These are phyloP conservation scores for Colinus virginianus DNA, from an alignment of 2,113 vertebrate species.

Conservation along the genomic window DNA sequence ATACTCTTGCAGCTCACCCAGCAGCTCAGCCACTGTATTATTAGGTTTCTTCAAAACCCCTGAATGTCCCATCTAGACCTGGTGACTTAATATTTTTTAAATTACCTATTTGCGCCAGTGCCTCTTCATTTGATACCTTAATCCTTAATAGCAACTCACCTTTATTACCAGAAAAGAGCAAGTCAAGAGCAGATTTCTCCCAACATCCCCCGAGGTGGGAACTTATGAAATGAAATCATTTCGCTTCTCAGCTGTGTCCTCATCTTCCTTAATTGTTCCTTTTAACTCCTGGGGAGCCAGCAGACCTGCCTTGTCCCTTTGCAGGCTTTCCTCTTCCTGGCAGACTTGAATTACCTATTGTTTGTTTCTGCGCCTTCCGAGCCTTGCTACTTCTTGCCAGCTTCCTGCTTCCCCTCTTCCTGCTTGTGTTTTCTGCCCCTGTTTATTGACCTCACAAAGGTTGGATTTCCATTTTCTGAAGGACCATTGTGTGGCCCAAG, in stretches of 20 bases:
- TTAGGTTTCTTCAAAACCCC: slow-evolving; percentile 7
- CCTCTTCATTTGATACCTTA: slow-evolving; percentile 67
- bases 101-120: slow-evolving; percentile 58
- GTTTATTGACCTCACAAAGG: background rate
- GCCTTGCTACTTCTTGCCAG: background rate
- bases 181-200: slow-evolving; percentile 42
- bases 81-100: slow-evolving; percentile 54
- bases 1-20: background rate
- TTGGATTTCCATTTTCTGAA: slow-evolving; percentile 18
- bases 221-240: slow-evolving; percentile 69
- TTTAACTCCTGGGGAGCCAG: slow-evolving; percentile 54
- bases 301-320: slow-evolving; percentile 36
- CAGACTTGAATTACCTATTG: slow-evolving; percentile 61
- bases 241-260: slow-evolving; percentile 57
- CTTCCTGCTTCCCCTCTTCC: slow-evolving; percentile 65
- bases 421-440: slow-evolving; percentile 8
- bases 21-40: slow-evolving; percentile 37
- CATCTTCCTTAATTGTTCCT: slow-evolving; percentile 67
- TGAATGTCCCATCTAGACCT: slow-evolving; percentile 33
- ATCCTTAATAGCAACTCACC: slow-evolving; percentile 67
- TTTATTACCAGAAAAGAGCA: slow-evolving; percentile 66
- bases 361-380: slow-evolving; percentile 20
- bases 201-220: slow-evolving; percentile 59
- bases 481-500: background rate
- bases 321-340: slow-evolving; percentile 61